Percentiles rank a stretch among this genome's conserved stretches.
phyloP scores from a whole-genome alignment of 2,113 vertebrate species.

The Perca fluviatilis region DNA sequence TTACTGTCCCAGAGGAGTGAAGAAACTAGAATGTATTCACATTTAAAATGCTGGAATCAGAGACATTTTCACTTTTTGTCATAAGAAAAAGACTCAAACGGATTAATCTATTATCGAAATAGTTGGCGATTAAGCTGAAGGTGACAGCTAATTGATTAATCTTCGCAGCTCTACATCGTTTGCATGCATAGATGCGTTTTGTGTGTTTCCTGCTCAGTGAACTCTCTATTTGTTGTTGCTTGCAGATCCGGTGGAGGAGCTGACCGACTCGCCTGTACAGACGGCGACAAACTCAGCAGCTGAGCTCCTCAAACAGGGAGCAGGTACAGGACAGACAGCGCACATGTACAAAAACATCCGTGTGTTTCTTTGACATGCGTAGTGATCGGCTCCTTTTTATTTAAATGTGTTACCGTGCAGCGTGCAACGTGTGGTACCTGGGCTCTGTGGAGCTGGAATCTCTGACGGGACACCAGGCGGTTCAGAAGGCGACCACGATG shows the following conservation, averaged over 20 bases:
- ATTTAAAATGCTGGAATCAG: no score
- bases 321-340: conserved; percentile 83
- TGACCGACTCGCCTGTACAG: conserved; percentile 83
- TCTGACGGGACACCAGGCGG: conserved; percentile 93
- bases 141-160: no score
- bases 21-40: no score
- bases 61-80: no score
- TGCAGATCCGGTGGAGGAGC: conserved; percentile 91
- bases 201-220: neutral
- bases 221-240: neutral
- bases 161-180: no score
- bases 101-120: no score
- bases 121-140: no score
- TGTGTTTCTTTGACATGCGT: neutral
- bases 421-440: conserved; percentile 97
- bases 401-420: conserved; percentile 68
- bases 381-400: neutral
- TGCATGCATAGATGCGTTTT: no score
- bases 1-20: no score
- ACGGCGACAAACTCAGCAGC: conserved; percentile 92
- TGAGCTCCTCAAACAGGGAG: conserved; percentile 95
- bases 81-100: no score
- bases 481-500: conserved; percentile 91
- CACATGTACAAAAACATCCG: neutral
- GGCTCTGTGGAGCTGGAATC: conserved; percentile 95